phyloP scores from a whole-genome alignment of 2,113 vertebrate species.

The Etheostoma cragini region DNA sequence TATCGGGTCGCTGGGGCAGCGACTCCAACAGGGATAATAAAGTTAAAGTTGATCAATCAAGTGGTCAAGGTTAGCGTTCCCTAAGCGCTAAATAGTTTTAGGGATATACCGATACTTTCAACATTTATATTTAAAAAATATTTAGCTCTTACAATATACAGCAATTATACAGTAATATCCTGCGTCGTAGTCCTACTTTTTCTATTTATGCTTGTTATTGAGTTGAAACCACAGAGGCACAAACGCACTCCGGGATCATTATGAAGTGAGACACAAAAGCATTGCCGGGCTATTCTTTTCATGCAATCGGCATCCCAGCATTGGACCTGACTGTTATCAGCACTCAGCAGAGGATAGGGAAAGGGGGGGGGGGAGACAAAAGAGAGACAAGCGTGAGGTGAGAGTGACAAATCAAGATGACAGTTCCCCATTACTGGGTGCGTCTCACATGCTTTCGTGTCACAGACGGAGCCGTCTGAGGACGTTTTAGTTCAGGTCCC shows the following conservation, averaged over 20 bases:
- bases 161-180: not conserved
- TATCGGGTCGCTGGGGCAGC: too few species aligned
- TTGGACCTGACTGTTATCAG: conserved; percentile 40
- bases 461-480: conserved; percentile 14
- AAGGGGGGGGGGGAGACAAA: not conserved
- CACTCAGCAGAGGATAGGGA: conserved; percentile 29
- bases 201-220: conserved; percentile 19
- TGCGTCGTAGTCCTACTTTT: not conserved
- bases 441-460: conserved; percentile 3
- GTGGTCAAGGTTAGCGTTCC: not conserved
- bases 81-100: not conserved
- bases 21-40: too few species aligned
- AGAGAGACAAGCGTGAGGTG: not conserved
- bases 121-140: not conserved
- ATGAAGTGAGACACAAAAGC: conserved; percentile 34
- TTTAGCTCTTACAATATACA: not conserved
- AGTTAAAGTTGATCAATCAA: too few species aligned
- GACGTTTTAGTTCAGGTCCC: not conserved
- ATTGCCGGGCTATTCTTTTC: conserved; percentile 15
- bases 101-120: not conserved
- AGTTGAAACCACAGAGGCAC: conserved; percentile 5
- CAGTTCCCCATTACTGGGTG: conserved; percentile 4
- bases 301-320: conserved; percentile 30
- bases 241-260: conserved; percentile 15
- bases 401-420: conserved; percentile 20